Conservation (phyloP, 2,888 invertebrate genomes). For the Dryococelus australis region DNA sequence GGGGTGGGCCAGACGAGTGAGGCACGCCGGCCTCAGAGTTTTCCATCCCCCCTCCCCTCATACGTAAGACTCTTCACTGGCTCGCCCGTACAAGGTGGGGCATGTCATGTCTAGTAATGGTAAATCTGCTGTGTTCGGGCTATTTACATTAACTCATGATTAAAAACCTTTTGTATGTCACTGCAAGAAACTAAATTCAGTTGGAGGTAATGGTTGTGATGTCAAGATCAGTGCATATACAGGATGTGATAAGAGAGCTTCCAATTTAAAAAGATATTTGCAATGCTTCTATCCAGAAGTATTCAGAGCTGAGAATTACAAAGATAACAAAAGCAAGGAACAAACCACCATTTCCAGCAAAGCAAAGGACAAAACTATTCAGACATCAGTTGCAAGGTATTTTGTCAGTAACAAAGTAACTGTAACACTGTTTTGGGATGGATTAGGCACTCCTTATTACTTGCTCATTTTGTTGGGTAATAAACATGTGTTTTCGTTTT, state of each 20-base stretch:
- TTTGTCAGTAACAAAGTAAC: neutral
- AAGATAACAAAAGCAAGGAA: neutral
- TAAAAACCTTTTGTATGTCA: conserved; percentile 4
- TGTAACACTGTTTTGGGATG: conserved; percentile 21
- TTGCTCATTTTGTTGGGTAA: neutral
- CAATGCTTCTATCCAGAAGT: conserved; percentile 2
- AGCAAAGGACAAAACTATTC: conserved; percentile 1
- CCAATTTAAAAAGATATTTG: conserved; percentile 11
- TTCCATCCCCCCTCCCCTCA: too few species aligned
- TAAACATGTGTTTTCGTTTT: too few species aligned
- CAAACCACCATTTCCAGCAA: neutral
- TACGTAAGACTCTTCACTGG: too few species aligned
- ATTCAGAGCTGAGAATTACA: conserved; percentile 12
- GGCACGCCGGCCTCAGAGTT: too few species aligned
- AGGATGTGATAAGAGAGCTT: conserved; percentile 2
- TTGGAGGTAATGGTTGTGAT: neutral
- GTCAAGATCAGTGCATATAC: conserved; percentile 2
- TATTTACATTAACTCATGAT: neutral
- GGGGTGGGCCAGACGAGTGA: too few species aligned
- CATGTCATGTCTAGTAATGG: too few species aligned
- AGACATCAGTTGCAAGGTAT: neutral
- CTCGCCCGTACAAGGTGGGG: too few species aligned
- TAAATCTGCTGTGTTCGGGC: neutral
- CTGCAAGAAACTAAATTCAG: neutral
- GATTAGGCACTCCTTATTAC: too few species aligned